A percentile compares a stretch with the other conserved stretches of the same genome.
Evolutionary conservation across 2,113 vertebrate genomes (phyloP).

Genomic region (Centrocercus urophasianus): DNA sequence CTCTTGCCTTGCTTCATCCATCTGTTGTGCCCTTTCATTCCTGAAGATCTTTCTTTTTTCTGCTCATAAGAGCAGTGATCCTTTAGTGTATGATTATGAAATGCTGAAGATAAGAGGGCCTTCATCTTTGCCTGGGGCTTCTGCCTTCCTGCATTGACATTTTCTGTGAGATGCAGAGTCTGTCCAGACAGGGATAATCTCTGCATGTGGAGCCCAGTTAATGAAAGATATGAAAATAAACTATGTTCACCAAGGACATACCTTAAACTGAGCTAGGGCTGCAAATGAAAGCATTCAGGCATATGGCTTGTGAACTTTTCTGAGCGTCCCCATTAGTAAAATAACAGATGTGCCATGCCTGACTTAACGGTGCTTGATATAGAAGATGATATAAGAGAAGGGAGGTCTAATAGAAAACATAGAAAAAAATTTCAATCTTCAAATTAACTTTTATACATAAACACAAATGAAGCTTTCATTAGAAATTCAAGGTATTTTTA

Average conservation of each 20-base stretch:
- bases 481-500: not conserved
- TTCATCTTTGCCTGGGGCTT: conserved; percentile 14
- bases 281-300: not conserved
- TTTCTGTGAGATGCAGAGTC: not conserved
- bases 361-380: not conserved
- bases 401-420: not conserved
- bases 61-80: not conserved
- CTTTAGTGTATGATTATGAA: not conserved
- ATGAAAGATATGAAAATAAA: not conserved
- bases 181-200: not conserved
- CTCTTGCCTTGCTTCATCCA: not conserved
- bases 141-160: not conserved
- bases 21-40: not conserved
- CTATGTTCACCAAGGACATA: not conserved
- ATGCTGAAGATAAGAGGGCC: not conserved
- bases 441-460: not conserved
- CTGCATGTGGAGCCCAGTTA: not conserved
- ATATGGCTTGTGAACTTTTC: not conserved
- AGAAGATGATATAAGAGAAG: not conserved
- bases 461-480: not conserved
- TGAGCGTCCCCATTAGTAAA: not conserved
- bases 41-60: not conserved
- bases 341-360: not conserved
- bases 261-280: not conserved
- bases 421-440: not conserved